Conservation (phyloP, 2,888 invertebrate species). For the Mactromeris polynyma region DNA sequence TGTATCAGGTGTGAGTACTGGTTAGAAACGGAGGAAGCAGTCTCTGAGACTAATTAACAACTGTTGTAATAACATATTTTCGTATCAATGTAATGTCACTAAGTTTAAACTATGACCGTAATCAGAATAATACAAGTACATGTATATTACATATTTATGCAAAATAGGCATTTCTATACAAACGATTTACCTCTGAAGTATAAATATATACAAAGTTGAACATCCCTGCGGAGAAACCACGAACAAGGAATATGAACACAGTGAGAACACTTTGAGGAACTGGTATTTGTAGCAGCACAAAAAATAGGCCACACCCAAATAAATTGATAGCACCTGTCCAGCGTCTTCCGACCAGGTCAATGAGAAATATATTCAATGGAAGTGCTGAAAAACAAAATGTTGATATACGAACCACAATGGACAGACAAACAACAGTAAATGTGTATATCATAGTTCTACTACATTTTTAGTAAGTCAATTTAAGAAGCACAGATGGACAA, state of each 20-base stretch:
- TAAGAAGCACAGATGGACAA: no score
- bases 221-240: slow-evolving; percentile 84
- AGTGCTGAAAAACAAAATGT: slow-evolving; percentile 79
- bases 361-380: slow-evolving; percentile 85
- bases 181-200: slow-evolving; percentile 86
- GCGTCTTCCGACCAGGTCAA: slow-evolving; percentile 84
- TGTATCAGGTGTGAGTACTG: no score
- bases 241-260: slow-evolving; percentile 82
- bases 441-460: no score
- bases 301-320: slow-evolving; percentile 79
- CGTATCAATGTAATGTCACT: no score
- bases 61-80: not conserved
- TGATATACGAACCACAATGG: no score
- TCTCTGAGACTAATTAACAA: no score
- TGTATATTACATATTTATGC: not conserved
- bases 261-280: slow-evolving; percentile 79
- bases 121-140: no score
- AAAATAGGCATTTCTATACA: no score
- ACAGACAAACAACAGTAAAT: no score
- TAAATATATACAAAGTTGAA: slow-evolving; percentile 86
- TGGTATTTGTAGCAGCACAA: slow-evolving; percentile 79
- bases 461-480: no score
- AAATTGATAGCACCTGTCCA: slow-evolving; percentile 79
- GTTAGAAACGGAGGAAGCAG: no score
- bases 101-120: no score